phyloP scores from a whole-genome alignment of 2,797 vertebrate genomes.

The Neoniphon sammara region DNA sequence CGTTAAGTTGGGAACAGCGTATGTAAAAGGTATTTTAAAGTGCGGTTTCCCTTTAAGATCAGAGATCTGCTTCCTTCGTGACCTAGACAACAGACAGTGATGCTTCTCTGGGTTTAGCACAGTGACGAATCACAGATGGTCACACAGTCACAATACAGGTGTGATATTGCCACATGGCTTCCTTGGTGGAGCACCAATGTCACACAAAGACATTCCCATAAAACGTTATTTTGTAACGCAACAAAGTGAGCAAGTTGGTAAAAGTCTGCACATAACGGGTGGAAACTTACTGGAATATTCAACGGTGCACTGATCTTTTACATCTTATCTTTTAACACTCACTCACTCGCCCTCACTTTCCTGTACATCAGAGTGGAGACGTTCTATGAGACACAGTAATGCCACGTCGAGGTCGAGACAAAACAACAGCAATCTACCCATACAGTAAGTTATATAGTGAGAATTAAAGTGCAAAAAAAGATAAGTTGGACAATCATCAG shows the following conservation, averaged over 20 bases:
- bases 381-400: conserved; percentile 48
- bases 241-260: neutral
- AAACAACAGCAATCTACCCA: conserved; percentile 53
- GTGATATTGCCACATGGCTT: conserved; percentile 59
- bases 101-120: conserved; percentile 54
- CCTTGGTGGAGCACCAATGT: conserved; percentile 63
- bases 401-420: conserved; percentile 57
- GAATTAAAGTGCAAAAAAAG: conserved; percentile 76
- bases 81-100: conserved; percentile 45
- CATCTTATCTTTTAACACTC: conserved; percentile 34
- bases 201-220: conserved; percentile 60
- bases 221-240: conserved; percentile 36
- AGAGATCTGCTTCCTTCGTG: conserved; percentile 33
- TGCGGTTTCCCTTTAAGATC: conserved; percentile 21
- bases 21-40: conserved; percentile 40
- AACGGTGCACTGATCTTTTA: conserved; percentile 50
- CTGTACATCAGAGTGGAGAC: conserved; percentile 51
- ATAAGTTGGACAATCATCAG: conserved; percentile 72
- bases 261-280: conserved; percentile 44
- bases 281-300: conserved; percentile 48
- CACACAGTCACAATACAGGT: conserved; percentile 65
- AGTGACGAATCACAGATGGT: conserved; percentile 68
- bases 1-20: conserved; percentile 29
- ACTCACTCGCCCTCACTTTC: conserved; percentile 29
- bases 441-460: conserved; percentile 68